Percentiles rank a stretch among this genome's conserved stretches.
These are phyloP conservation scores for Seladonia tumulorum DNA, from an alignment of 2,888 invertebrate genomes.

Conservation along the genomic window DNA sequence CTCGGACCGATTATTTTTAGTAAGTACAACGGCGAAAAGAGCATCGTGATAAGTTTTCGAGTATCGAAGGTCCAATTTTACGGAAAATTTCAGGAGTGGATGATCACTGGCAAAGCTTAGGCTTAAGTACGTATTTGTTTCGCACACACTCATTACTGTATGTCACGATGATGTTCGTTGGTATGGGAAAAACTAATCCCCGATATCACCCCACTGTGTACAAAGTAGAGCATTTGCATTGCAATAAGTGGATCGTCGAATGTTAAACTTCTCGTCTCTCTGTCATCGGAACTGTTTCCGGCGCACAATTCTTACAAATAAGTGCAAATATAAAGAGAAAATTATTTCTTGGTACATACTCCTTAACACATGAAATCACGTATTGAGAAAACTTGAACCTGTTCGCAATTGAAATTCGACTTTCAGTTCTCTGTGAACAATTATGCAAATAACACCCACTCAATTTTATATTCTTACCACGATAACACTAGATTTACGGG, in stretches of 20 bases:
- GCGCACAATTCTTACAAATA: background rate
- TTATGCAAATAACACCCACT: background rate
- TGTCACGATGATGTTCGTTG: background rate
- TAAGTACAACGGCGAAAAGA: background rate
- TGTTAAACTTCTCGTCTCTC: background rate
- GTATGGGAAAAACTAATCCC: background rate
- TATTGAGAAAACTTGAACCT: background rate
- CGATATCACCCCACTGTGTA: background rate
- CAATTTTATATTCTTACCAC: background rate
- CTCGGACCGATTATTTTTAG: background rate
- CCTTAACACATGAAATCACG: background rate
- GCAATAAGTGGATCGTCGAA: conserved; percentile 42
- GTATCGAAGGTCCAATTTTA: background rate
- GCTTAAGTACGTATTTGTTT: conserved; percentile 82
- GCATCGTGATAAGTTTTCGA: background rate
- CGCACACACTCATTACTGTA: conserved; percentile 74
- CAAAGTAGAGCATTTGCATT: background rate
- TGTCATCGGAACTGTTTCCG: background rate
- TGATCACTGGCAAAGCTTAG: conserved; percentile 82
- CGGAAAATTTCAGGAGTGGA: conserved; percentile 79
- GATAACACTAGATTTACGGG: too few species aligned
- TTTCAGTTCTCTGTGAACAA: background rate
- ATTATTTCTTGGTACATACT: background rate
- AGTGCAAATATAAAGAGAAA: conserved; percentile 7
- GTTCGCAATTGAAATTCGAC: background rate